Percentiles rank a stretch among this genome's conserved stretches.
Evolutionary conservation across 2,888 invertebrate species (phyloP).

Genomic region (Lycophotia porphyrea): DNA sequence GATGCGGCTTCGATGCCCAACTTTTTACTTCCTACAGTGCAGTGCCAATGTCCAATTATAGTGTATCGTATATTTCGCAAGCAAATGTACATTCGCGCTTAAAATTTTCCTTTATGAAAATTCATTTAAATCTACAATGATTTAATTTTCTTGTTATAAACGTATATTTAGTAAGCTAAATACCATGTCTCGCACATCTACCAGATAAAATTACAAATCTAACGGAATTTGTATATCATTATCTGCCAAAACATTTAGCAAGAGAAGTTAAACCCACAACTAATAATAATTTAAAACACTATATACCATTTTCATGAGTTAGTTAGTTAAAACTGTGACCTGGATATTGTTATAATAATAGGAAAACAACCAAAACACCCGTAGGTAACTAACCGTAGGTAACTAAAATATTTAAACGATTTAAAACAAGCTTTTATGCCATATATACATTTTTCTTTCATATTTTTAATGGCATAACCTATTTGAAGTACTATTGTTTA

Average conservation of each 20-base stretch:
- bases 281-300: slow-evolving; percentile 24
- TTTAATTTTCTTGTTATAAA: neutral
- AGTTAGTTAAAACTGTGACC: slow-evolving; percentile 52
- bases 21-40: neutral
- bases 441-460: neutral
- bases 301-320: slow-evolving; percentile 60
- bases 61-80: neutral
- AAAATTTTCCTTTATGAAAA: neutral
- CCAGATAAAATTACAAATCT: neutral
- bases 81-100: neutral
- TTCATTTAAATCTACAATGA: neutral
- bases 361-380: slow-evolving; percentile 63
- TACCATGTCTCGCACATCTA: neutral
- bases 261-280: neutral
- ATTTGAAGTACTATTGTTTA: no score
- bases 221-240: neutral
- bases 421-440: slow-evolving; percentile 13
- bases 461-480: neutral
- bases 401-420: slow-evolving; percentile 47
- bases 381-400: no score
- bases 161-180: neutral
- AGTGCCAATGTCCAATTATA: neutral
- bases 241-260: neutral
- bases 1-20: slow-evolving; percentile 25
- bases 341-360: slow-evolving; percentile 34